phyloP scores from a whole-genome alignment of 2,888 invertebrate genomes.

The Temnothorax unifasciatus region DNA sequence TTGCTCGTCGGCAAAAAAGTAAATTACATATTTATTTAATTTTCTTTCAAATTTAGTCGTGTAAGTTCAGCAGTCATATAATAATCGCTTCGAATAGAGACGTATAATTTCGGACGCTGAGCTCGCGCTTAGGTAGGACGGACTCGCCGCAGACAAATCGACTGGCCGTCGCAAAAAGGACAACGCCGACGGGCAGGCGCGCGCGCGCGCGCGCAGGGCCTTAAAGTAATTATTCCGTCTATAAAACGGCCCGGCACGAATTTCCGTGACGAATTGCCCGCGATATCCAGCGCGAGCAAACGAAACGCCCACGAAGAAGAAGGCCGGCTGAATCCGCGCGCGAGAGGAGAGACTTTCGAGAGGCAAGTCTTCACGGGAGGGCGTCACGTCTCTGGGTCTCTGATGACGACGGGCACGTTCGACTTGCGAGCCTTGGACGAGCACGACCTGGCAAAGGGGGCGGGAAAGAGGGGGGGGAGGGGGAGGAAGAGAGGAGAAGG shows the following conservation, averaged over 20 bases:
- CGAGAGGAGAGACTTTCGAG: slow-evolving; percentile 16
- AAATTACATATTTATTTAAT: neutral
- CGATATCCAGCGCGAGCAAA: slow-evolving; percentile 54
- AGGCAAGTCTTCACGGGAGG: slow-evolving; percentile 48
- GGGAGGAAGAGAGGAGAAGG: slow-evolving; percentile 15
- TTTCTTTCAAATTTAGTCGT: neutral
- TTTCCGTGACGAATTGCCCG: slow-evolving; percentile 53
- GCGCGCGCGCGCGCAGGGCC: neutral
- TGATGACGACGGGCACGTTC: slow-evolving; percentile 43
- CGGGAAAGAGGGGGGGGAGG: neutral
- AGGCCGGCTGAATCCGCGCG: slow-evolving; percentile 41
- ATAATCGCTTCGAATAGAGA: slow-evolving; percentile 15
- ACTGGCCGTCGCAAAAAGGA: slow-evolving; percentile 32
- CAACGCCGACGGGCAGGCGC: slow-evolving; percentile 2
- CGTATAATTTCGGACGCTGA: neutral
- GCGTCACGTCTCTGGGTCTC: slow-evolving; percentile 49
- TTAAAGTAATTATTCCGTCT: slow-evolving; percentile 53
- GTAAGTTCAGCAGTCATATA: neutral
- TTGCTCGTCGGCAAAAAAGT: neutral
- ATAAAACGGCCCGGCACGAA: slow-evolving; percentile 55
- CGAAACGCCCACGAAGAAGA: slow-evolving; percentile 54
- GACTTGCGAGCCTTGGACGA: slow-evolving; percentile 40
- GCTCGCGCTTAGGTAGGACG: neutral
- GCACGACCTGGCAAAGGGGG: neutral
- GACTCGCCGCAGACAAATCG: slow-evolving; percentile 30